Evolutionary conservation across 2,797 vertebrate species (phyloP), one percentile per base, ranked within the genome.

Genomic region (Hipposideros larvatus): DNA sequence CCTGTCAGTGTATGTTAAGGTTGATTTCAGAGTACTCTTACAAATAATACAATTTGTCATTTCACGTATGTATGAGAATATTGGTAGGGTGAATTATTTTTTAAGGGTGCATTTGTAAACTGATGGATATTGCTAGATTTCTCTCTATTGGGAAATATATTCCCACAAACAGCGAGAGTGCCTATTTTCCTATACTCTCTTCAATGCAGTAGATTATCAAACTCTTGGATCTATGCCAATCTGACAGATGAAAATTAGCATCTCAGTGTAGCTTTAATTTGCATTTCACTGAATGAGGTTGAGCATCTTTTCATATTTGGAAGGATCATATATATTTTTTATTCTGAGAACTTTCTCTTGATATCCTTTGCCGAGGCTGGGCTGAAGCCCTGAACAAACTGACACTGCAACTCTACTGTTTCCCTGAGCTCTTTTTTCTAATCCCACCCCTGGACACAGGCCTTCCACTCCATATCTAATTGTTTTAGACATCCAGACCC

Each of bases 191-290:
- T 96, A 15, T 2, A 37, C 34, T 75, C 19, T 78, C 59, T 91
- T 90, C 11, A 91, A 1, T 86, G 46, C 46, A 75, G 18, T 88
- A 48, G 85, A 70, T 89, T 71, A 77, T 48, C 68, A 89, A 77
- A 89, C 19, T 87, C 77, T 15, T 82, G 74, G 11, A 92, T 94
- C 53, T 75, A 21, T 91, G 79, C 61, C 73, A 91, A 2, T 61
- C 34, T 93, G 46, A 63, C 24, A 90, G 77, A 70, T 84, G 13
- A 85, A 93, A 84, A 85, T 43, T 57, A 70, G 18, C 11, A 85
- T 85, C n/a, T 85, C 75, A 63, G 7, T 92, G 48, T 88, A 74
- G 53, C 53, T 31, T 92, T 92, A 87, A 87, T 94, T 85, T 96
- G 34, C 22, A 51, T 94, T 94, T 90, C 28, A 80, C 34, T 94